Base-by-base conservation (phyloP, 2,797 vertebrate species). In the Mus spretus region DNA sequence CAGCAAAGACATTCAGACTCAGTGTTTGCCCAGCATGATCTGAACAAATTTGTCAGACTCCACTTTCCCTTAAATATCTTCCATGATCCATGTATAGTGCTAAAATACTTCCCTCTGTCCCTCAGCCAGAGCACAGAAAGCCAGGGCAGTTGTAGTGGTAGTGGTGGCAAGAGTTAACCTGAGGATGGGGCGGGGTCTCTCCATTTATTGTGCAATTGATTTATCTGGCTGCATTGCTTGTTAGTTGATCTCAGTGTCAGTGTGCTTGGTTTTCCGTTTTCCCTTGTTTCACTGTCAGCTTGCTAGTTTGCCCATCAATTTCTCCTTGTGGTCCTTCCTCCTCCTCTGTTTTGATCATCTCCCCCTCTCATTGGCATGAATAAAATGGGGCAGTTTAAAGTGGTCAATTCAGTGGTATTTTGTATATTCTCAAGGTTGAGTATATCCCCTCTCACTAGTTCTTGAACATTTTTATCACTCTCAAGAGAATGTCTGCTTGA, bases 21-120 rank as follows among this genome's bases (percentile, higher is more conserved):
- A 31, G 74, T 92, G 9, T 26, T n/a, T 94, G 84, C 34, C n/a
- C 7, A 50, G 83, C 3, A 80, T 93, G 85, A 92, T 67, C 89
- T 94, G 86, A 93, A 92, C 4, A 6, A 19, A 37, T 90, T 92
- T 90, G 63, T 47, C 55, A 80, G n/a, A 90, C 14, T 79, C 24
- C 44, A 90, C 19, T 87, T 97, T 94, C 34, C 37, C 53, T 53
- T 57, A 97, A 90, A 92, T 89, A 31, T 94, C 59, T 95, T 44
- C 80, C 61, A 92, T n/a, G 65, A 88, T 93, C 53, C n/a, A 79
- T 40, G 31, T 2, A 77, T 47, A 74, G 34, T 15, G 67, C 11
- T 82, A 87, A 89, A 94, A 91, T 53, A 59, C 44, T 26, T 93
- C 50, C 50, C 37, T 92, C 61, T 89, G 34, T 88, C 40, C 17